Evolutionary conservation across 2,113 vertebrate species (phyloP), one percentile per base, ranked within the genome.

Genomic region (Astur gentilis): DNA sequence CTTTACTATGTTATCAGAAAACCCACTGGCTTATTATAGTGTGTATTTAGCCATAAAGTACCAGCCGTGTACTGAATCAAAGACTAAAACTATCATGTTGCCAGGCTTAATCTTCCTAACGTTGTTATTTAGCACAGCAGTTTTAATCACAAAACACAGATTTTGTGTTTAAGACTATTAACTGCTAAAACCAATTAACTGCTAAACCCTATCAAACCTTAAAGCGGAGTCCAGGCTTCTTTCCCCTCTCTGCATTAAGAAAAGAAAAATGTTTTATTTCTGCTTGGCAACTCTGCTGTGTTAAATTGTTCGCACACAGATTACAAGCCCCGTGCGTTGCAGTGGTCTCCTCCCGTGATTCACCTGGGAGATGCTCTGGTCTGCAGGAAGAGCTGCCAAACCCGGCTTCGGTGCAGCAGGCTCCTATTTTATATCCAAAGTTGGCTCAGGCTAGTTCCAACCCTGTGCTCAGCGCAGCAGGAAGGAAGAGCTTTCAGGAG

Each of bases 11-110:
- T 71, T 94, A 90, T 97, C 96, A 98, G 97, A 90, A 95, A 89
- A 61, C 27, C 92, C 89, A 27, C 93, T 1, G 76, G 61, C n/a
- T 98, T 93, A 85, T 96, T 95, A 23, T 0, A 85, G 87, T 36
- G 20, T 95, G 83, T 96, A 88, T 85, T 97, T 95, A 98, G 95
- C 96, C 91, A 34, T 52, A n/a, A 97, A 97, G 52, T 76, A 89
- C 16, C 65, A 71, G 65, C 64, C n/a, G 10, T 2, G 4, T 86
- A 42, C 65, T 6, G 3, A 94, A 83, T 32, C 83, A 61, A 75
- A 94, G 78, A 87, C 90, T 82, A 25, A 96, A 98, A 98, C 97
- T 64, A 91, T 60, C 78, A 57, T 73, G 81, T 89, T 94, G 87
- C 75, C 87, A 94, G 78, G 84, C 83, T 95, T 95, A 87, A 96